These are phyloP conservation scores for Aphidius gifuensis DNA, from an alignment of 1,140 invertebrate genomes.

Conservation along the genomic window DNA sequence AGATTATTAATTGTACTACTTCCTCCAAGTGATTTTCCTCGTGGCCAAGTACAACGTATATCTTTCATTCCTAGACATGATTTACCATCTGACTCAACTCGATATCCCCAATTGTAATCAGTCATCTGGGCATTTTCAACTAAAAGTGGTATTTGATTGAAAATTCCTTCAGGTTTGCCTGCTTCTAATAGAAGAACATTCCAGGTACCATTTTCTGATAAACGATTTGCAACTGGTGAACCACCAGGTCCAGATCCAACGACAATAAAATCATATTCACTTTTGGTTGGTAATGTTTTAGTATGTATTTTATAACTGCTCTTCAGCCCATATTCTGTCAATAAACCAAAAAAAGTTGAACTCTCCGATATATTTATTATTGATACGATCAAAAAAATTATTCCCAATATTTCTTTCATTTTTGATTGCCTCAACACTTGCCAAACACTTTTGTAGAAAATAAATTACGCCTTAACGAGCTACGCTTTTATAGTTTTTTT, in stretches of 20 bases:
- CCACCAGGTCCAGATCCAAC: conserved; percentile 64
- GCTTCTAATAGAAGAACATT: conserved; percentile 57
- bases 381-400: conserved; percentile 6
- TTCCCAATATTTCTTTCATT: no score
- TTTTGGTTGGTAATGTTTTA: conserved; percentile 21
- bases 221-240: conserved; percentile 59
- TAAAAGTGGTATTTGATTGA: conserved; percentile 53
- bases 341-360: conserved; percentile 13
- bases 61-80: conserved; percentile 63
- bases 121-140: conserved; percentile 53
- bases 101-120: conserved; percentile 61
- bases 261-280: conserved; percentile 52
- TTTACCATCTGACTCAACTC: conserved; percentile 60
- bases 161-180: conserved; percentile 47
- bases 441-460: no score
- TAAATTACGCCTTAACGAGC: no score
- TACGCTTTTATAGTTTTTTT: no score
- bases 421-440: no score
- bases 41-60: conserved; percentile 45
- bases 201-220: conserved; percentile 55
- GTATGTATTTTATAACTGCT: conserved; percentile 22
- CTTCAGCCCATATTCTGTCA: conserved; percentile 15
- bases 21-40: conserved; percentile 67
- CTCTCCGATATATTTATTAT: conserved; percentile 2
- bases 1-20: conserved; percentile 75